Evolutionary conservation across 2,888 invertebrate species (phyloP).

Genomic region (Drosophila nr. medialis): DNA sequence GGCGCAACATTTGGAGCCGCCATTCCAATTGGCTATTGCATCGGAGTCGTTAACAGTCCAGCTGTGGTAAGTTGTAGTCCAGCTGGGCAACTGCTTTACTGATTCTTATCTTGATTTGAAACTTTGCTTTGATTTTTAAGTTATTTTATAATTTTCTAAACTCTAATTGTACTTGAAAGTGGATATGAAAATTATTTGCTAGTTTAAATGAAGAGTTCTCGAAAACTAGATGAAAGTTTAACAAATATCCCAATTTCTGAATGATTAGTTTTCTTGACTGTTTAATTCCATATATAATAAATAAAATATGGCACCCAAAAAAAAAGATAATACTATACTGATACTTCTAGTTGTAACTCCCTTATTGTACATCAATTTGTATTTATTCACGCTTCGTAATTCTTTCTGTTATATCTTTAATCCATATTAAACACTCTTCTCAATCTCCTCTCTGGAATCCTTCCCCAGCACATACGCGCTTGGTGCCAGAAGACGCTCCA

Average conservation of each 20-base stretch:
- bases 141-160: too few relatives aligned
- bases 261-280: too few relatives aligned
- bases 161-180: too few relatives aligned
- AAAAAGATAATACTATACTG: too few relatives aligned
- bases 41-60: conserved; percentile 93
- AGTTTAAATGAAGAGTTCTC: too few relatives aligned
- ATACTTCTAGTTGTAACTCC: background rate
- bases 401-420: background rate
- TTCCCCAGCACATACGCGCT: conserved; percentile 86
- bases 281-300: too few relatives aligned
- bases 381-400: background rate
- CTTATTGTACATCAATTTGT: background rate
- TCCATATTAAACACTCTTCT: background rate
- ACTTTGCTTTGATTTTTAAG: background rate
- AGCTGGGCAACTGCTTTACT: too few relatives aligned
- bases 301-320: too few relatives aligned
- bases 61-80: conserved; percentile 86
- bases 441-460: background rate
- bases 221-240: too few relatives aligned
- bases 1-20: conserved; percentile 87
- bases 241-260: too few relatives aligned
- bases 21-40: conserved; percentile 92
- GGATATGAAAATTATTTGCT: too few relatives aligned
- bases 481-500: conserved; percentile 91
- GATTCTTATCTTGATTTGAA: background rate